Conservation (phyloP, 1,140 invertebrate species). For the Pissodes strobi region DNA sequence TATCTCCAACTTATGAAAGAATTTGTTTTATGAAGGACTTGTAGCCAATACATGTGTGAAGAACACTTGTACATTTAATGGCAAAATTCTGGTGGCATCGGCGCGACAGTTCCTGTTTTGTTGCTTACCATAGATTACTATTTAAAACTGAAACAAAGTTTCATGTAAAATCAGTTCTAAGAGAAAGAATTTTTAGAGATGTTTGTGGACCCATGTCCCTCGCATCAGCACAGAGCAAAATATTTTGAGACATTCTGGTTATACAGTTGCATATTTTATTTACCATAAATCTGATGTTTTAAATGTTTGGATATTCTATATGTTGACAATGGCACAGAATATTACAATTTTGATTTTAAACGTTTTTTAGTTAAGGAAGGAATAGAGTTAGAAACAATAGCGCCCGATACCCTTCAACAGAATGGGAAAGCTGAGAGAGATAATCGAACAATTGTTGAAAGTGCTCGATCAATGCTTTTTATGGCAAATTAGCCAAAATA, state of each 20-base stretch:
- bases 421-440: conserved; percentile 56
- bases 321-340: conserved; percentile 6
- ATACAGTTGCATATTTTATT: neutral
- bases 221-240: neutral
- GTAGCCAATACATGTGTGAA: conserved; percentile 23
- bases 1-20: no score
- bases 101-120: conserved; percentile 54
- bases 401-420: conserved; percentile 48
- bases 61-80: conserved; percentile 34
- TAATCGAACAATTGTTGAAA: conserved; percentile 55
- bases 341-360: conserved; percentile 2
- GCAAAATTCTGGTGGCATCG: no score
- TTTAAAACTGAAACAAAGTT: conserved; percentile 45
- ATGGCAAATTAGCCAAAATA: conserved; percentile 42
- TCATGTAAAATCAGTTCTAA: conserved; percentile 39
- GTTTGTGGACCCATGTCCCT: neutral
- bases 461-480: conserved; percentile 48
- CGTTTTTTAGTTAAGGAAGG: conserved; percentile 39
- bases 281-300: neutral
- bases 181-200: conserved; percentile 39
- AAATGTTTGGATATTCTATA: conserved; percentile 20
- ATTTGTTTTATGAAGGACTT: no score
- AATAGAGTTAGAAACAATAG: conserved; percentile 37
- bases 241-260: no score
- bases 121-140: conserved; percentile 51